Base-by-base conservation (phyloP, 2,113 vertebrate species). In the Oplegnathus fasciatus region DNA sequence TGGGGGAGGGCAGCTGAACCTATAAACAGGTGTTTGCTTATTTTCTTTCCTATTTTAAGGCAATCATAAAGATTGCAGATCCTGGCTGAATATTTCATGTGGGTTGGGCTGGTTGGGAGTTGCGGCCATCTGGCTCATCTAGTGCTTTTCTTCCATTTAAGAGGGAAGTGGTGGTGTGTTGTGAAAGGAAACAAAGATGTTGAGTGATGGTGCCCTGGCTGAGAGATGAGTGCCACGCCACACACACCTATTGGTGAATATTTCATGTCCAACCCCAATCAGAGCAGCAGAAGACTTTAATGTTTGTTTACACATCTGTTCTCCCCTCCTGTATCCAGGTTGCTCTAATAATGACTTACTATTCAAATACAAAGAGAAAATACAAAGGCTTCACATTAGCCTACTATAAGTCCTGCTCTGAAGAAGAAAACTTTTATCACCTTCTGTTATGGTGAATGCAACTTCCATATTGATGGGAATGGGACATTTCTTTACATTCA, bases 41-140 rank as follows among this genome's bases (percentile, higher is more conserved):
- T 85, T 70, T 83, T 62, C 62, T 58, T 64, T 82, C 68, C 90
- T 88, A 89, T 92, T 93, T 93, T 89, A 85, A 92, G 75, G 93
- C 87, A 79, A 70, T 94, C 90, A 94, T 94, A 92, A 93, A 94
- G 94, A 92, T 93, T 94, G 90, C 81, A 94, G 83, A 82, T 85
- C 75, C 79, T 86, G 65, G 72, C 86, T 91, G 68, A 93, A 95
- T 94, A 87, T 94, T 95, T 94, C 86, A 95, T 95, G 82, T 55
- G 69, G 32, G 66, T 89, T 40, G 84, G 86, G 30, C 80, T 85
- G 28, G 85, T 78, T 73, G 84, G 88, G 79, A 93, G 89, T 77
- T 60, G 66, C 0, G 79, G 87, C 94, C 93, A 95, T 94, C 93
- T 95, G 95, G 87, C 87, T 95, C 75, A 75, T 92, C 80, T 34